A percentile compares a stretch with the other conserved stretches of the same genome.
Evolutionary conservation across 2,888 invertebrate species (phyloP).

Genomic region (Hypena proboscidalis): DNA sequence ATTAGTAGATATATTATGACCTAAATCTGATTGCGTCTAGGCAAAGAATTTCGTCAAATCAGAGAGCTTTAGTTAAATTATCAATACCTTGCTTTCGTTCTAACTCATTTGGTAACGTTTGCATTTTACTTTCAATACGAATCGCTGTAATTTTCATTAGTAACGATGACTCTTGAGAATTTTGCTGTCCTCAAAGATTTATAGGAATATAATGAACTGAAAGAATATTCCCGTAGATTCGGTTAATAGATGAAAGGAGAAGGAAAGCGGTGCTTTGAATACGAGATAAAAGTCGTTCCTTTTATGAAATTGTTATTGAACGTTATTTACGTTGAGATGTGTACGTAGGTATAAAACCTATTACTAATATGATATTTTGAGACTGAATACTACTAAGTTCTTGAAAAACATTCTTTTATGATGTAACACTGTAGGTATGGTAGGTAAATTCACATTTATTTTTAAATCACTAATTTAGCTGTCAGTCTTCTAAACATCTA

Average conservation of each 20-base stretch:
- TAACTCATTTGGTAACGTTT: constrained; percentile 69
- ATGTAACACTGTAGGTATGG: too few relatives aligned
- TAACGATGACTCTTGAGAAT: constrained; percentile 45
- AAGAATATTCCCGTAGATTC: constrained; percentile 34
- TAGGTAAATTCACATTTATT: too few relatives aligned
- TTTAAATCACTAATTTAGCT: too few relatives aligned
- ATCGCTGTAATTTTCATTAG: constrained; percentile 62
- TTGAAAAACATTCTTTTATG: too few relatives aligned
- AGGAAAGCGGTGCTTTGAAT: constrained; percentile 25
- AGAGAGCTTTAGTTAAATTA: constrained; percentile 65
- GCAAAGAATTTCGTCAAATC: constrained; percentile 67
- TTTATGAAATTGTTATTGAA: constrained; percentile 12
- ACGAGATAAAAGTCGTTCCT: constrained; percentile 25
- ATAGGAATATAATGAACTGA: constrained; percentile 36
- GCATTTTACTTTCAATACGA: constrained; percentile 64
- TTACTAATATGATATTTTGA: too few relatives aligned
- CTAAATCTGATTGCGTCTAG: constrained; percentile 61
- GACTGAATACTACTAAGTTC: too few relatives aligned
- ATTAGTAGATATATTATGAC: constrained; percentile 55
- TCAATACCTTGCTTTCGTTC: constrained; percentile 67
- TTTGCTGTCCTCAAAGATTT: constrained; percentile 39
- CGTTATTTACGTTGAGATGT: constrained; percentile 7
- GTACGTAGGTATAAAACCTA: constrained; percentile 11
- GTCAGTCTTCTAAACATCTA: too few relatives aligned
- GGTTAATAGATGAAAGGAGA: constrained; percentile 36